Conservation (phyloP, 1,140 invertebrate genomes). For the Samia ricini region DNA sequence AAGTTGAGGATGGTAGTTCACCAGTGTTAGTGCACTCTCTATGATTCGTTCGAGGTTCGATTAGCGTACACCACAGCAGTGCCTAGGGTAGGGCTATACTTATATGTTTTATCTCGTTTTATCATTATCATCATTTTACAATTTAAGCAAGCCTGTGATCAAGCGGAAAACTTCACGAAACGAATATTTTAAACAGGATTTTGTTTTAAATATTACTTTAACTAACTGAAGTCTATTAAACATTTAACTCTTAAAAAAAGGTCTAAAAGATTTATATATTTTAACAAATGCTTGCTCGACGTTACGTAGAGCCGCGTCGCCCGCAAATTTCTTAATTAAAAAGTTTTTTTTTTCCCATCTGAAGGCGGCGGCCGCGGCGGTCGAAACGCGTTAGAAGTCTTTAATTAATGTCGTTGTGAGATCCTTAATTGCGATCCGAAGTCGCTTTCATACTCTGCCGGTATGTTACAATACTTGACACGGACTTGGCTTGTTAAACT, state of each 20-base stretch:
- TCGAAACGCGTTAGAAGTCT: slow-evolving; percentile 37
- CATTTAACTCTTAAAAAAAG: not conserved
- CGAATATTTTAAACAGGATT: no score
- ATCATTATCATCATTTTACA: no score
- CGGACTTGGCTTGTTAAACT: not conserved
- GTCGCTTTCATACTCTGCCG: slow-evolving; percentile 30
- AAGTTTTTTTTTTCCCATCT: slow-evolving; percentile 2
- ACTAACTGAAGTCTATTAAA: not conserved
- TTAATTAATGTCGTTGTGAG: slow-evolving; percentile 61
- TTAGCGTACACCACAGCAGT: no score
- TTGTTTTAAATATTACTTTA: not conserved
- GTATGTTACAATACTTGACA: slow-evolving; percentile 3
- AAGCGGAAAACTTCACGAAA: no score
- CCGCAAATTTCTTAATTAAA: slow-evolving; percentile 1
- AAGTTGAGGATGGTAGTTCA: no score
- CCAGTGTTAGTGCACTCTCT: no score
- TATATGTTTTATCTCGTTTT: no score
- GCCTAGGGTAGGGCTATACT: no score
- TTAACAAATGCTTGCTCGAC: not conserved
- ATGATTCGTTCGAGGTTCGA: no score
- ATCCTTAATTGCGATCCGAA: slow-evolving; percentile 52
- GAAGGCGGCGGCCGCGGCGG: slow-evolving; percentile 28
- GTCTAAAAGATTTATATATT: not conserved
- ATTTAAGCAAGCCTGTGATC: no score
- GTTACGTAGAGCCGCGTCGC: no score